These are phyloP conservation scores for Smittia aterrima DNA, from an alignment of 2,888 invertebrate species.

Conservation along the genomic window DNA sequence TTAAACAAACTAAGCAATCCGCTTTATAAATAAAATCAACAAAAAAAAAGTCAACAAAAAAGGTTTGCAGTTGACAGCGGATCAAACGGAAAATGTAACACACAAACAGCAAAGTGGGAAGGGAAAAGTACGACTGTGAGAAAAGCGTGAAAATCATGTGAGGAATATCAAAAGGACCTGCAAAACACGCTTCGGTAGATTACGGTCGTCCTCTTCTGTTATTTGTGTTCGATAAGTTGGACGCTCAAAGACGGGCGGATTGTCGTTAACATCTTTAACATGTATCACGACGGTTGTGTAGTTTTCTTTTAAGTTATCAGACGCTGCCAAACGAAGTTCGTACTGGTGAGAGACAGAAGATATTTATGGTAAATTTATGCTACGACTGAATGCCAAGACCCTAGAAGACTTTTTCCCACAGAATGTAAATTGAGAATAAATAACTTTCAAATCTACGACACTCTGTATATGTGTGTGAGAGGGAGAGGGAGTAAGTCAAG, in stretches of 20 bases:
- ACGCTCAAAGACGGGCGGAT: slow-evolving; percentile 93
- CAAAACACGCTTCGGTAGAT: slow-evolving; percentile 88
- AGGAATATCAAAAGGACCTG: slow-evolving; percentile 62
- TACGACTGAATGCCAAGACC: not conserved
- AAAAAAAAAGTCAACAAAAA: not conserved
- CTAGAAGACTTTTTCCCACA: not conserved
- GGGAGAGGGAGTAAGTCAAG: no score
- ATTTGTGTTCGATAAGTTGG: slow-evolving; percentile 94
- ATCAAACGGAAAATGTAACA: not conserved
- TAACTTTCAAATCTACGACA: not conserved
- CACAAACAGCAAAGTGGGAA: not conserved
- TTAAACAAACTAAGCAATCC: not conserved
- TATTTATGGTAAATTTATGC: slow-evolving; percentile 14
- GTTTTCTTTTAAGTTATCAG: slow-evolving; percentile 96
- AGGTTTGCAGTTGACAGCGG: not conserved
- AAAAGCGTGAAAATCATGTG: not conserved
- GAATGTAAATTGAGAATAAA: slow-evolving; percentile 6
- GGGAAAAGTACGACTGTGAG: slow-evolving; percentile 38
- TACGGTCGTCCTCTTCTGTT: slow-evolving; percentile 93
- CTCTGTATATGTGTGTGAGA: not conserved
- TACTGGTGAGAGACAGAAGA: slow-evolving; percentile 61
- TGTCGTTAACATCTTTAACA: slow-evolving; percentile 97
- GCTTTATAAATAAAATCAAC: not conserved
- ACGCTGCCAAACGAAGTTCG: slow-evolving; percentile 90
- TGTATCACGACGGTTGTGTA: slow-evolving; percentile 95